phyloP scores from a whole-genome alignment of 2,888 invertebrate genomes.

The Girardia tigrina region DNA sequence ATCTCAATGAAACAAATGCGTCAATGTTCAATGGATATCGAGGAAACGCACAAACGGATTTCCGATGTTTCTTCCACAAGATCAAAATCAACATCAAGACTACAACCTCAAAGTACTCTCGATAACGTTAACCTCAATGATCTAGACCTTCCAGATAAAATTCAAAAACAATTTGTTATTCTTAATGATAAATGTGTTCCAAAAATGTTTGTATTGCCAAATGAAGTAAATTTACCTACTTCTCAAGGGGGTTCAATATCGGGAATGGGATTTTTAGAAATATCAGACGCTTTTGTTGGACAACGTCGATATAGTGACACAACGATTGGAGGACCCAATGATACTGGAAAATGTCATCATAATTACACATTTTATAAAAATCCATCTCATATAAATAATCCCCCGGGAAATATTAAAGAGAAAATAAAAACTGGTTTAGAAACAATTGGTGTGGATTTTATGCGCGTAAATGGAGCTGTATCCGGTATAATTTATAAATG shows the following conservation, averaged over 20 bases:
- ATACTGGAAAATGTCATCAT: background rate
- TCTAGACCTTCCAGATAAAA: background rate
- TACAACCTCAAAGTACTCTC: conserved; percentile 7
- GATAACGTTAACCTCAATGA: background rate
- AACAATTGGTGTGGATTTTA: conserved; percentile 70
- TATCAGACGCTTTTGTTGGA: background rate
- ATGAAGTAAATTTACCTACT: background rate
- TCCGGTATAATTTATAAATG: conserved; percentile 61
- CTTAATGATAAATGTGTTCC: background rate
- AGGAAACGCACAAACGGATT: background rate
- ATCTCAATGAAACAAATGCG: background rate
- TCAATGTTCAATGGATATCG: background rate
- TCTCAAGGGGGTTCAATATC: background rate
- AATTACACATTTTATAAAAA: background rate
- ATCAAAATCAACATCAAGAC: background rate
- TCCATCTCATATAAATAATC: background rate
- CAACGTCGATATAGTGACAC: conserved; percentile 30
- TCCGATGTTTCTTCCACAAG: background rate
- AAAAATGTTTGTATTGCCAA: background rate
- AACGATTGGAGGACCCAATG: conserved; percentile 1
- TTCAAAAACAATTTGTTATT: background rate
- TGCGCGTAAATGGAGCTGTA: conserved; percentile 87
- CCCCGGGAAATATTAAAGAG: background rate
- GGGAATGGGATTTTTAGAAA: background rate
- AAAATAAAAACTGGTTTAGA: conserved; percentile 25